Evolutionary conservation across 1,140 invertebrate species (phyloP), one percentile per base, ranked within the genome.

Genomic region (Zaprionus nigranus): DNA sequence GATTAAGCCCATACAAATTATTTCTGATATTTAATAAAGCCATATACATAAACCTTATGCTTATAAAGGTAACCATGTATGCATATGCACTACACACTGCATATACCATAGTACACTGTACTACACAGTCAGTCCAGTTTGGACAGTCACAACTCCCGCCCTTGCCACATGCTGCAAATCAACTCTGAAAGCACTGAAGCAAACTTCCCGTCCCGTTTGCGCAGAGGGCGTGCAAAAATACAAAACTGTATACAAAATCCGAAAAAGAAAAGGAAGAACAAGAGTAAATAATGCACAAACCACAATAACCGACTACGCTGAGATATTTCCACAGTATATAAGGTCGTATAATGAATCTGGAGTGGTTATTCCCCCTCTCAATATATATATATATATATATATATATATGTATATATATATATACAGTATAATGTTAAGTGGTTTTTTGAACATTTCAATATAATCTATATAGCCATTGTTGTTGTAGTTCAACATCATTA

Each of bases 171-270:
- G 38, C 15, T n/a, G 9, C 9, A 30, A 30, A 9, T 30, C 30
- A 34, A 34, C 38, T 5, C 38, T n/a, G 57, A 40, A 63, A 40
- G 72, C 83, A 87, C 66, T 80, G 53, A 88, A 88, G 81, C 84
- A 88, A 51, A 90, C 81, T 88, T 88, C 84, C 84, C 78, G 77
- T 86, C 70, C 80, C 83, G 74, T 77, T 87, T 75, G 79, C 61
- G 58, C 83, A 87, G 69, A 86, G 56, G 65, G 62, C 67, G 53
- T 81, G 79, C 56, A 85, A 84, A 57, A 54, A 75, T 56, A 78
- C 78, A n/a, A n/a, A n/a, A n/a, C n/a, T n/a, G n/a, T n/a, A n/a
- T n/a, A n/a, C n/a, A 56, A 54, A 75, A 59, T 40, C 67, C 46
- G 3, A 51, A 24, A 51, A 51, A n/a, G 38, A 40, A 6, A 46